Evolutionary conservation across 1,140 invertebrate species (phyloP), one percentile per base, ranked within the genome.

Genomic region (Patella vulgata): DNA sequence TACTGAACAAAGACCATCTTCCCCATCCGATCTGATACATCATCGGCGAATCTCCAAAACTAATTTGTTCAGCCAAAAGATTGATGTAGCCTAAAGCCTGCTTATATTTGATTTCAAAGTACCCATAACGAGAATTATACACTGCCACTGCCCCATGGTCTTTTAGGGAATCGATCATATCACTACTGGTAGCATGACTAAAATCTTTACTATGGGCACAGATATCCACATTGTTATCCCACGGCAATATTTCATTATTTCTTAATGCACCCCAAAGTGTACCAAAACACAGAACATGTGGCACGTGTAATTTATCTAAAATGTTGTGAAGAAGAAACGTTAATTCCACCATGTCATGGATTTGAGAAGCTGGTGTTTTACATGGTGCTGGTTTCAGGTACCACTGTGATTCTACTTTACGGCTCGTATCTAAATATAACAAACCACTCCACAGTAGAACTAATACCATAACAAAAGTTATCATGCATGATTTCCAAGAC

Each of bases 341-440:
- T 23, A 70, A 53, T 12, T 56, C 17, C 36, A 51, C 27, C 52
- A 65, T 59, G 21, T 58, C 44, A 91, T 93, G 82, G 89, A 92
- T 63, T 88, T 89, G 42, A 91, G 92, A 71, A 87, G 88, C 54
- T 89, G 89, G 57, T 89, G 91, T 36, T 9, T 9, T 83, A 91
- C 51, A 92, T 89, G 21, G 91, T 91, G 1, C 79, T 92, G 47
- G 74, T 80, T 88, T 90, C 90, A 23, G 90, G 91, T 23, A 91
- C 91, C 30, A 92, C 89, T 28, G 91, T 36, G 33, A 36, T 14
- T 36, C 6, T 14, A 36, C 33, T 36, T 5, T 36, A n/a, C 33
- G 14, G 6, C 33, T 36, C 14, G 33, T 8, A 36, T 36, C 33
- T 8, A 8, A 8, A 36, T 36, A 36, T 14, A n/a, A 5, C 33